Percentiles rank a stretch among this genome's conserved stretches.
phyloP scores from a whole-genome alignment of 2,888 invertebrate species.

The Drosophila greeni region DNA sequence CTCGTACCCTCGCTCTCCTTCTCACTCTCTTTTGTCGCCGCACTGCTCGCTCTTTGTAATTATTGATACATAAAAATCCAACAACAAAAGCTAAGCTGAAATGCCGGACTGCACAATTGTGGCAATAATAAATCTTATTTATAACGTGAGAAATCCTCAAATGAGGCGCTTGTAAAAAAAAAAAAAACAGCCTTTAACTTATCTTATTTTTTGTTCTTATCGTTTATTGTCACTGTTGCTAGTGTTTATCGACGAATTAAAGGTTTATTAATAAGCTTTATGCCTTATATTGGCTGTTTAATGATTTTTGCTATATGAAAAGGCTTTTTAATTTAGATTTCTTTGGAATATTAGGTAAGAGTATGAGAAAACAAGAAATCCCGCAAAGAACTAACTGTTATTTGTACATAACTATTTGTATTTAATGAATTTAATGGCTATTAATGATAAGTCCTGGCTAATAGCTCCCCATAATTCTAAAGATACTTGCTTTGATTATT shows the following conservation, averaged over 20 bases:
- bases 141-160: conserved; percentile 17
- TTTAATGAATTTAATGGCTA: too few species aligned
- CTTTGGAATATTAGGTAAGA: too few species aligned
- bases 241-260: conserved; percentile 1
- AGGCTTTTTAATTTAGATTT: too few species aligned
- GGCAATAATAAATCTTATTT: conserved; percentile 37
- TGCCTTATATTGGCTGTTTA: neutral
- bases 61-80: conserved; percentile 64
- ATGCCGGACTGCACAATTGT: conserved; percentile 34
- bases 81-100: conserved; percentile 36
- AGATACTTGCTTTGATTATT: neutral
- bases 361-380: too few species aligned
- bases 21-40: conserved; percentile 31
- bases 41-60: conserved; percentile 54
- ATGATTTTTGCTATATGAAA: neutral
- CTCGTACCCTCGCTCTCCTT: conserved; percentile 34
- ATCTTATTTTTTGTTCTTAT: conserved; percentile 7
- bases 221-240: neutral
- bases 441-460: too few species aligned
- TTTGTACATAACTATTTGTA: too few species aligned
- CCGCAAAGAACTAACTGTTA: too few species aligned
- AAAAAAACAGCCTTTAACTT: conserved; percentile 1
- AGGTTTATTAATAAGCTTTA: neutral
- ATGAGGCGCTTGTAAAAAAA: conserved; percentile 3
- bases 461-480: neutral